phyloP scores from a whole-genome alignment of 2,113 vertebrate species.

The Corythoichthys haematopterus region DNA sequence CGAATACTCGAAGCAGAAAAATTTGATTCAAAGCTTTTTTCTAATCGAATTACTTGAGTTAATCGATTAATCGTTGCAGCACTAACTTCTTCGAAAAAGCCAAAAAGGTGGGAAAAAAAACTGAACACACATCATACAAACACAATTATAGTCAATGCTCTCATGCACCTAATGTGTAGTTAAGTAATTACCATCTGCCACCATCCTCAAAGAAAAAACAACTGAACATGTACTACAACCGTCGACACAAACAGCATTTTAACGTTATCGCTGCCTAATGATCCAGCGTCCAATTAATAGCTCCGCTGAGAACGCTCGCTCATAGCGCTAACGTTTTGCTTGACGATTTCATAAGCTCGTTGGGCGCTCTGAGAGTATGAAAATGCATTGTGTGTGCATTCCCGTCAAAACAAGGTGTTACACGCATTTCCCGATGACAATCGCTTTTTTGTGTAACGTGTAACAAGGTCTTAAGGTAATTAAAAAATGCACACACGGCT shows the following conservation, averaged over 20 bases:
- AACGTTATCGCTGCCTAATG: constrained; percentile 4
- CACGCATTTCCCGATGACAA: neutral
- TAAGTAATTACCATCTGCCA: neutral
- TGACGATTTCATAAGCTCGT: neutral
- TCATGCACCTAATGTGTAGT: neutral
- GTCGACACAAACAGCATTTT: neutral
- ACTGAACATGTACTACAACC: neutral
- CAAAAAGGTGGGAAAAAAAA: neutral
- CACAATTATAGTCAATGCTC: neutral
- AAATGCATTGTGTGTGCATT: neutral
- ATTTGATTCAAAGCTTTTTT: no score
- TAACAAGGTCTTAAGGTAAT: constrained; percentile 1
- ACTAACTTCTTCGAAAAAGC: no score
- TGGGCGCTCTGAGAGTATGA: neutral
- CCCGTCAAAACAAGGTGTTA: neutral
- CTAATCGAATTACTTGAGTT: no score
- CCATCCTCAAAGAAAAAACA: neutral
- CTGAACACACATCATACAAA: neutral
- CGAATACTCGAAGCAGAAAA: no score
- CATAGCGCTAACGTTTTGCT: neutral
- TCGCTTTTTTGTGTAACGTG: neutral
- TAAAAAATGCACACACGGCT: neutral
- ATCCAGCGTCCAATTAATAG: neutral
- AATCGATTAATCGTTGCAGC: no score
- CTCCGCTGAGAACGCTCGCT: neutral